Conservation (phyloP, 2,113 vertebrate genomes). For the Monarcha castaneiventris region DNA sequence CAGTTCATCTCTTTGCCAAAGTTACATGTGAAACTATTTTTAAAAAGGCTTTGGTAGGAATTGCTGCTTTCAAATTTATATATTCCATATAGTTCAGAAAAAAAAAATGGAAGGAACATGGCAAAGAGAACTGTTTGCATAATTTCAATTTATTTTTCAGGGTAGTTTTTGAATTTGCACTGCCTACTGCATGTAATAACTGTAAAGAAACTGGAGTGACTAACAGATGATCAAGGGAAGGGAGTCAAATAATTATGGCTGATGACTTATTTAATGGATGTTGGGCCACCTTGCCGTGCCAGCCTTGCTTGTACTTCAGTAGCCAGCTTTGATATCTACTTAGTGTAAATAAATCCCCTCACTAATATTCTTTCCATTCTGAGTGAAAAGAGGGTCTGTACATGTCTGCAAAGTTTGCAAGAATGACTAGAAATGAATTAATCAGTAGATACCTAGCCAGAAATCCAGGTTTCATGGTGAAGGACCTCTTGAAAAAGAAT, state of each 20-base stretch:
- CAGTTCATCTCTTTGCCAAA: neutral
- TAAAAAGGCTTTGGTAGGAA: neutral
- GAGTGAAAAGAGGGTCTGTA: neutral
- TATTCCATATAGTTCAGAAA: neutral
- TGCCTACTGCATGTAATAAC: neutral
- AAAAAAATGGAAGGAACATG: neutral
- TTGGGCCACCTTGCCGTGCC: neutral
- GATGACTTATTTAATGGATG: neutral
- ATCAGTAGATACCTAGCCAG: neutral
- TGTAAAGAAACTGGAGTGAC: neutral
- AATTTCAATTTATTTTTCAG: neutral
- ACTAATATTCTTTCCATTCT: neutral
- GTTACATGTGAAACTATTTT: neutral
- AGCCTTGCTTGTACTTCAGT: neutral
- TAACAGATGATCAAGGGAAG: neutral
- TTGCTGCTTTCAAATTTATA: neutral
- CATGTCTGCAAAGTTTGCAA: neutral
- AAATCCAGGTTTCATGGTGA: neutral
- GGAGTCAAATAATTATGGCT: neutral
- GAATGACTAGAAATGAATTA: neutral
- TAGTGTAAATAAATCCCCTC: neutral
- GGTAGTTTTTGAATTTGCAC: neutral
- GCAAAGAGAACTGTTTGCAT: neutral
- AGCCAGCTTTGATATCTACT: neutral
- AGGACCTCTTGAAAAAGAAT: neutral